Base-by-base conservation (phyloP, 53 echinoderm and acorn worm genomes). In the Patiria pectinifera region DNA sequence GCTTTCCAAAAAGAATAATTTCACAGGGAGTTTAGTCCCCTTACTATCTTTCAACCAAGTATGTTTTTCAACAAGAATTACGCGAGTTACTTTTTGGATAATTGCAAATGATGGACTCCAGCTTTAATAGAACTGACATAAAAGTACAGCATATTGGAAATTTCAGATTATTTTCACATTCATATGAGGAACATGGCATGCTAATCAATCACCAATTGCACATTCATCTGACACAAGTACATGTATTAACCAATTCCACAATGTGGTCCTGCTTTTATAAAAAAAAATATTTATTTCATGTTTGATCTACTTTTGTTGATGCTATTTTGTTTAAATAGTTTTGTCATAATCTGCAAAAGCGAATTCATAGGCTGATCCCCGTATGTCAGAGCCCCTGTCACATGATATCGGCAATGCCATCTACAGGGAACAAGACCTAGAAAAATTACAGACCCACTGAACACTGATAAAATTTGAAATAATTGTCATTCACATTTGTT, bases 301-400 rank as follows among this genome's bases (percentile, higher is more conserved):
- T 53, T 53, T 53, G 53, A 53, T 53, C 53, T 53, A 8, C 53
- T 6, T 5, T 8, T 53, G 53, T 85, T 25, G 69, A 62, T 85
- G 85, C 62, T 44, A 63, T 85, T 83, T 21, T 25, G 43, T 80
- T 80, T 26, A 11, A 44, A 10, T 83, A n/a, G 53, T 46, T 85
- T 83, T 49, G 83, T 61, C 18, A 61, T 83, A 59, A 59, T 15
- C 53, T 8, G 53, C 53, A 53, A 5, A 53, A 6, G 53, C 0
- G 5, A 53, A 53, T 53, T 53, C 53, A 53, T 53, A 53, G 53
- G 53, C 53, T 53, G 53, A 53, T 53, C 71, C 71, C 71, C 11
- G 71, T 15, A 21, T 71, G 71, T 71, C 22, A 21, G 71, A 21
- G 19, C 22, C 22, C 71, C 71, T 22, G 16, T 22, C 71, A 1